Base-by-base conservation (phyloP, 2,888 invertebrate species). In the Argyresthia goedartella region DNA sequence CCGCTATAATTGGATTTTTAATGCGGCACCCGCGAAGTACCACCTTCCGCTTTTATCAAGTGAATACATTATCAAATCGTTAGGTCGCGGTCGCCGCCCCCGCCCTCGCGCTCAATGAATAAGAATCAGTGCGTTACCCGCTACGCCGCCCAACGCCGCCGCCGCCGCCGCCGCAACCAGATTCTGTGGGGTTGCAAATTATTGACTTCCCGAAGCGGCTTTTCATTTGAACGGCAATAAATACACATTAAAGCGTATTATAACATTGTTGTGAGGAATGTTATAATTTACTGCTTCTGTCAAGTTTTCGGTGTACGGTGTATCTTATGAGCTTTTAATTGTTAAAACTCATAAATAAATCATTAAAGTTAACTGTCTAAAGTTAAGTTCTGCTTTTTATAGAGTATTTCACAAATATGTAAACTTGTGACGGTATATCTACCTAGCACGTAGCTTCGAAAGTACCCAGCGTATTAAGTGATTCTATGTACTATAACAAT, bases 41-140 rank as follows among this genome's bases (percentile, higher is more conserved):
- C 78, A 76, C 76, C 84, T 81, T 82, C 78, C 81, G 77, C 80
- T 81, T 25, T 79, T 85, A 86, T 85, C 80, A 81, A 86, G 84
- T 82, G 86, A 85, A 86, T 86, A 84, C 80, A 85, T 86, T 86
- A 86, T 84, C 85, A 86, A 86, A 82, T 84, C 81, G 84, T 85
- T 81, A 76, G 77, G 74, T 67, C 70, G 80, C 73, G 76, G 76
- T 68, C 71, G 72, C 16, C 15, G 15, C 36, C 48, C 34, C 52
- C 35, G 65, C 71, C 71, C 77, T 78, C 70, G 25, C 62, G 65
- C 63, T 65, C 75, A 64, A 81, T 82, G 81, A 84, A 84, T 84
- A 82, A 82, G 81, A 84, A 82, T 84, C 81, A 84, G 80, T 69
- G 75, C 76, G 64, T 67, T 66, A 44, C 71, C 71, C 71, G 73